Evolutionary conservation across 2,113 vertebrate genomes (phyloP), one percentile per base, ranked within the genome.

Genomic region (Terrapene triunguis): DNA sequence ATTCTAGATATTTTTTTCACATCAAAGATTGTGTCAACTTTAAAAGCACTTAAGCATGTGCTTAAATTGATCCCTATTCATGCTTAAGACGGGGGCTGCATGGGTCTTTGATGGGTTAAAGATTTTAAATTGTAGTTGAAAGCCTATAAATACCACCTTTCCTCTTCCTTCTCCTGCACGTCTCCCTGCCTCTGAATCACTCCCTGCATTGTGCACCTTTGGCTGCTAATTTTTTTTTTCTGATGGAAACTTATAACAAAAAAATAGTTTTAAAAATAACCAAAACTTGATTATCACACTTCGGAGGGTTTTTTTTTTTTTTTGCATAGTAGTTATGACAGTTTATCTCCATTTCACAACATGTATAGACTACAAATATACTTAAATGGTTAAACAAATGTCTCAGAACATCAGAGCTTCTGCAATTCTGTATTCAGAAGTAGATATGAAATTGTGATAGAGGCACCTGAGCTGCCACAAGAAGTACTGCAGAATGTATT

Each of bases 121-220:
- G 19, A 89, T 83, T 87, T 88, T 85, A 5, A 94, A 82, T 90
- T 92, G 51, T 42, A 27, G n/a, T 69, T 50, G 27, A 72, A 95
- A 81, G 74, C 48, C 22, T 89, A 87, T 9, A 85, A 51, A 83
- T 53, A 6, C 29, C 59, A 62, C 27, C 0, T 92, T 53, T 96
- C 85, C n/a, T 42, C 92, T 88, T 59, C 35, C 92, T 88, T 89
- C n/a, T 95, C 7, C 32, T 87, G 80, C 87, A 76, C 6, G 8
- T 85, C 13, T 86, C 82, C 87, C 16, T 74, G 69, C 69, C n/a
- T 38, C 69, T 74, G 69, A 74, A 42, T 42, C n/a, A 74, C 35
- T 42, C 17, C 21, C 4, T 62, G 29, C 38, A 74, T 74, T 62
- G 59, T 16, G 29, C 14, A 62, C 29, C 29, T 62, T 94, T 94